phyloP scores from a whole-genome alignment of 2,797 vertebrate species.

The Lithobates pipiens region DNA sequence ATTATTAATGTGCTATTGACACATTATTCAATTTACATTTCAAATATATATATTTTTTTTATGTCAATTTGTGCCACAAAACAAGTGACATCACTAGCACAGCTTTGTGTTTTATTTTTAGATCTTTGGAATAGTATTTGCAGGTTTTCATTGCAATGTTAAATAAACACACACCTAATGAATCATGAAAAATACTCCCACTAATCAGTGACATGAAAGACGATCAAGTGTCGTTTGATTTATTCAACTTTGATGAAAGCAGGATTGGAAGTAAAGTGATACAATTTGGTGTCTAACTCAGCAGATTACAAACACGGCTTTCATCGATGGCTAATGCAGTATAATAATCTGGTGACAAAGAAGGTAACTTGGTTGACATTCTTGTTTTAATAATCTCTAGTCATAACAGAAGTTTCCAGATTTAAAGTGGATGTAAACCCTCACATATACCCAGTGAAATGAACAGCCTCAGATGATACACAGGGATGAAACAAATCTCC shows the following conservation, averaged over 20 bases:
- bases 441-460: too few species aligned
- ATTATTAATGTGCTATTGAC: background rate
- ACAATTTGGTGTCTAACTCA: background rate
- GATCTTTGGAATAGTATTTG: background rate
- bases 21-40: background rate
- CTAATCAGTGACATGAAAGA: constrained; percentile 20
- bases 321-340: too few species aligned
- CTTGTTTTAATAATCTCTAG: too few species aligned
- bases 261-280: background rate
- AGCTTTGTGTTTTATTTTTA: constrained; percentile 3
- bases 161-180: constrained; percentile 18
- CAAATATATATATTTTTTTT: background rate
- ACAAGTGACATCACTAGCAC: background rate
- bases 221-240: background rate
- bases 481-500: too few species aligned
- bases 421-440: too few species aligned
- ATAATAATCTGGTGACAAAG: too few species aligned
- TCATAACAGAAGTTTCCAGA: too few species aligned
- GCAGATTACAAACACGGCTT: too few species aligned
- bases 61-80: background rate
- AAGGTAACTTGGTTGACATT: too few species aligned
- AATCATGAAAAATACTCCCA: constrained; percentile 22
- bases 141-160: background rate
- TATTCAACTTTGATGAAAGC: background rate
- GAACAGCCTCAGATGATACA: too few species aligned